Evolutionary conservation across 2,888 invertebrate genomes (phyloP), one percentile per base, ranked within the genome.

Genomic region (Prenolepis imparis): DNA sequence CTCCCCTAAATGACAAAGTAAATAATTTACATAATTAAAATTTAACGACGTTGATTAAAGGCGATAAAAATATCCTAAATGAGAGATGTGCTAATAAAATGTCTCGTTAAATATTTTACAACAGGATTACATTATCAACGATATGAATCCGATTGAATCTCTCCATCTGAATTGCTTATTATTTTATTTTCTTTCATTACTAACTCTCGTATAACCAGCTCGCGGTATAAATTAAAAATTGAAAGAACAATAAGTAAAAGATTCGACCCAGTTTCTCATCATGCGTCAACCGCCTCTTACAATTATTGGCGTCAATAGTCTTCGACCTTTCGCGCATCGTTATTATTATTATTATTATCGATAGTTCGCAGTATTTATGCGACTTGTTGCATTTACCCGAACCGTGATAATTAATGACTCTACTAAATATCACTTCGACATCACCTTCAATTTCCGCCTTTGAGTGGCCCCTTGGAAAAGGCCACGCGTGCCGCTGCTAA

Each of bases 311-410:
- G 59, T 72, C 78, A 68, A 72, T 80, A 73, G 91, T 90, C 90
- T 86, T 90, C 88, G 90, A 91, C 89, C 89, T 92, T 92, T 91
- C 90, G 70, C 84, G 88, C 28, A 28, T 28, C 28, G 28, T 28
- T 28, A 28, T 28, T 28, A 28, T 28, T 28, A 28, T 28, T 87
- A 87, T 90, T 90, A 89, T 89, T 87, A 81, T 90, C 88, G 82
- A 80, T 57, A 80, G 84, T 83, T 87, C 85, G n/a, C 32, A 85
- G 84, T 88, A 89, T 88, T 90, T 90, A 84, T 77, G 86, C 88
- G 91, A 92, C 93, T 93, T 92, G 92, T 93, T 92, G 93, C 93
- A 93, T 92, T 93, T 93, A 93, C 92, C 92, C 89, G 21, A 64
- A 92, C 91, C 73, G 67, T 64, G 64, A 21, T 82, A 85, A 89